These are phyloP conservation scores for Ispidina lecontei DNA, from an alignment of 2,797 vertebrate genomes.

Conservation along the genomic window DNA sequence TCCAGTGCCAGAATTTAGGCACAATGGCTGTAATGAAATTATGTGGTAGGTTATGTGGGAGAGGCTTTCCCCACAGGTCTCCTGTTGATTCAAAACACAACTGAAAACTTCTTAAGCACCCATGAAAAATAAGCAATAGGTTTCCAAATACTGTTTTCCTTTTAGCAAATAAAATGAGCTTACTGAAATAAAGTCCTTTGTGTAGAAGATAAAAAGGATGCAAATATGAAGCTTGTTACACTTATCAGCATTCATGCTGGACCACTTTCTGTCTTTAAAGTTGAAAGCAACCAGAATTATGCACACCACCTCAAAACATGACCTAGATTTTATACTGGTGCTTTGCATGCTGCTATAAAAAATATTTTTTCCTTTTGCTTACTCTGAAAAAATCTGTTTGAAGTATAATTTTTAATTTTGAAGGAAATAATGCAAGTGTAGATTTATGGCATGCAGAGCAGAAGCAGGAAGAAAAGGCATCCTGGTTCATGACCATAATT, in stretches of 20 bases:
- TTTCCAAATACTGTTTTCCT: conserved; percentile 9
- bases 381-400: background rate
- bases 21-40: background rate
- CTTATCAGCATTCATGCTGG: conserved; percentile 21
- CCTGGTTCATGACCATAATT: background rate
- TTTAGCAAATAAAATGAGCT: conserved; percentile 40
- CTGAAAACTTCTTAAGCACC: background rate
- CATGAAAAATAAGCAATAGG: background rate
- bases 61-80: background rate
- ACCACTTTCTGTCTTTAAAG: conserved; percentile 41
- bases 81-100: background rate
- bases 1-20: background rate
- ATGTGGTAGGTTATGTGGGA: background rate
- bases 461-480: background rate
- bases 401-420: background rate
- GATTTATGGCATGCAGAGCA: background rate
- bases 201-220: conserved; percentile 56
- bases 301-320: conserved; percentile 1
- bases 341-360: background rate
- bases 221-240: conserved; percentile 42
- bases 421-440: background rate
- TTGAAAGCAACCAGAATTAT: conserved; percentile 43
- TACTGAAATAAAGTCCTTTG: conserved; percentile 29
- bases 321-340: conserved; percentile 16
- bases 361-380: conserved; percentile 13